Evolutionary conservation across 2,113 vertebrate species (phyloP), one percentile per base, ranked within the genome.

Genomic region (Tetrao urogallus): DNA sequence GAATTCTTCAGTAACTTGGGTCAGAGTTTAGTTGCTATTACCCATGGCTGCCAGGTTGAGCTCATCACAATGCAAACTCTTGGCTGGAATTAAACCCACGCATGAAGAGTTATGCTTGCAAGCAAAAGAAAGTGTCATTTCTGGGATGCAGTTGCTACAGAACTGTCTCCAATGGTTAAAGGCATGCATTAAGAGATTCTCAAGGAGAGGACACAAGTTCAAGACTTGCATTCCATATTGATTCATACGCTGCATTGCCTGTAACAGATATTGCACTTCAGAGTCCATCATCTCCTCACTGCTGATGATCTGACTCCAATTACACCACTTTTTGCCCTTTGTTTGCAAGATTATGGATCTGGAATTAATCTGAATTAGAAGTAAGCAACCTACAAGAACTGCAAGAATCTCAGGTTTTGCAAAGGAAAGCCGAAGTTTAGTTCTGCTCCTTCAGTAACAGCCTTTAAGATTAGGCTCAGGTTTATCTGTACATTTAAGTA

Each of bases 151-250:
- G 38, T 21, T 74, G 50, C 75, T 17, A 4, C 85, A 81, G 42
- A 77, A 32, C 60, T 83, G 60, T 67, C 52, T 86, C 16, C 67
- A 50, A 9, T 5, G 38, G 50, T 22, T 90, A 72, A 77, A 82
- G 45, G 45, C 1, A 4, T 74, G 47, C 57, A 83, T 15, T 47
- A 71, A 56, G 42, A 86, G 27, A 34, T 54, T 36, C 38, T 88
- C 72, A 50, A 63, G 69, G 57, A 78, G 17, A 84, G 17, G 34
- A 48, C 79, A 88, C 61, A 71, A 90, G 76, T 65, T 90, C 16
- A 6, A 85, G 73, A 92, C 32, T 40, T 52, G 15, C 80, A 88
- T 94, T 96, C 90, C 88, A 90, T 22, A 27, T 38, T 86, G 73
- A 77, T 40, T 86, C 5, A 4, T 8, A 66, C 12, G 30, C 76